Percentiles rank a stretch among this genome's conserved stretches.
phyloP scores from a whole-genome alignment of 2,113 vertebrate genomes.

The Thryonomys swinderianus region DNA sequence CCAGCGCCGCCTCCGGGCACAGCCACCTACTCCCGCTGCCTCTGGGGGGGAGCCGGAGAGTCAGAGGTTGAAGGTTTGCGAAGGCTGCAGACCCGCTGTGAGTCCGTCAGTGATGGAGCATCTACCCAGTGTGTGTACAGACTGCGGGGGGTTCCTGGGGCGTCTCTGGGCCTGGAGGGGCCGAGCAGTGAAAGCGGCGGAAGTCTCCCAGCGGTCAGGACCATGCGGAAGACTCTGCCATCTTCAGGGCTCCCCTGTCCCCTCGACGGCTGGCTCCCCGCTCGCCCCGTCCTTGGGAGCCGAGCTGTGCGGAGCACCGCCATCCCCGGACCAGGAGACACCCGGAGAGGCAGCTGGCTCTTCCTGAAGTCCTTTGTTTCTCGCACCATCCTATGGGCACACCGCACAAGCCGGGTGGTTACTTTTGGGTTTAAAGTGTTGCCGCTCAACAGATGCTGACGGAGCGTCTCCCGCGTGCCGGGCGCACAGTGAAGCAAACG shows the following conservation, averaged over 20 bases:
- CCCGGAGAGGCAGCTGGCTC: not conserved
- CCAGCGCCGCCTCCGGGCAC: not conserved
- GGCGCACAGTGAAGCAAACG: not conserved
- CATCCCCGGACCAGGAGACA: not conserved
- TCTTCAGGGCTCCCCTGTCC: not conserved
- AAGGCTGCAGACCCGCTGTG: not conserved
- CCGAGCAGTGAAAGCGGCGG: rapidly evolving
- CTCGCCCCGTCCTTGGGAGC: not conserved
- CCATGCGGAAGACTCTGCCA: too few species aligned
- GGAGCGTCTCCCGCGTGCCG: not conserved
- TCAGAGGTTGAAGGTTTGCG: not conserved
- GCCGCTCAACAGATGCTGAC: not conserved
- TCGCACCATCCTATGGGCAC: too few species aligned
- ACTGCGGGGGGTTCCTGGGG: not conserved
- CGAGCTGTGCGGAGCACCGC: rapidly evolving
- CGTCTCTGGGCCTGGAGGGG: not conserved
- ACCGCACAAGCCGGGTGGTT: not conserved
- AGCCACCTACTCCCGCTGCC: not conserved
- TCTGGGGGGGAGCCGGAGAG: not conserved
- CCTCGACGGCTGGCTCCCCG: not conserved
- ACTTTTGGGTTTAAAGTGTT: not conserved
- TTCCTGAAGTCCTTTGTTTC: not conserved
- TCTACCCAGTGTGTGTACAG: not conserved
- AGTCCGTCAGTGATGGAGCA: not conserved
- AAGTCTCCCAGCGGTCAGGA: not conserved